Evolutionary conservation across 2,113 vertebrate species (phyloP).

Genomic region (Tapirus terrestris): DNA sequence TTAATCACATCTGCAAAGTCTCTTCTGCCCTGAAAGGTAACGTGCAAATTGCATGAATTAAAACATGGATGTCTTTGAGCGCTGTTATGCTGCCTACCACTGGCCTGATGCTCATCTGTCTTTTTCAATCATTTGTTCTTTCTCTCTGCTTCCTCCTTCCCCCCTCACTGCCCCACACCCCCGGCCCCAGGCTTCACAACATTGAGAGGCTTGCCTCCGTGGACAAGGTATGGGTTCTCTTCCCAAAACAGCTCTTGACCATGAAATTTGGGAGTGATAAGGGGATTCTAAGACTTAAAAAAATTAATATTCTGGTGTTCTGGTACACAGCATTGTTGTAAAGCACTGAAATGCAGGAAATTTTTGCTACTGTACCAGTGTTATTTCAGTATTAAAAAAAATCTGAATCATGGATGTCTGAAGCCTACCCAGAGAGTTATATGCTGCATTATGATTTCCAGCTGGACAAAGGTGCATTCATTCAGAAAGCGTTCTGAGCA

Average conservation of each 20-base stretch:
- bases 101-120: neutral
- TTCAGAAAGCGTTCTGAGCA: neutral
- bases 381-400: constrained; percentile 48
- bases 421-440: neutral
- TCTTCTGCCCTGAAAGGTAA: neutral
- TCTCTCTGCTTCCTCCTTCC: too few relatives aligned
- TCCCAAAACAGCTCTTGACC: neutral
- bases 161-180: fast-evolving
- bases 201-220: neutral
- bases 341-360: neutral
- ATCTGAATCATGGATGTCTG: neutral
- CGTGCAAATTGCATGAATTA: neutral
- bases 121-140: neutral
- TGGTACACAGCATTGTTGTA: neutral
- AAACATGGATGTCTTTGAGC: neutral
- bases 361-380: neutral
- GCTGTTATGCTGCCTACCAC: neutral
- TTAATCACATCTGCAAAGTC: neutral
- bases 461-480: neutral
- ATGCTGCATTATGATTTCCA: constrained; percentile 1
- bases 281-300: neutral
- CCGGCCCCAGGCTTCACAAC: neutral
- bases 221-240: neutral
- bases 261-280: neutral
- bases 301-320: neutral